Percentiles rank a stretch among this genome's conserved stretches.
Conservation (phyloP, 2,797 vertebrate genomes). For the Threskiornis aethiopicus region DNA sequence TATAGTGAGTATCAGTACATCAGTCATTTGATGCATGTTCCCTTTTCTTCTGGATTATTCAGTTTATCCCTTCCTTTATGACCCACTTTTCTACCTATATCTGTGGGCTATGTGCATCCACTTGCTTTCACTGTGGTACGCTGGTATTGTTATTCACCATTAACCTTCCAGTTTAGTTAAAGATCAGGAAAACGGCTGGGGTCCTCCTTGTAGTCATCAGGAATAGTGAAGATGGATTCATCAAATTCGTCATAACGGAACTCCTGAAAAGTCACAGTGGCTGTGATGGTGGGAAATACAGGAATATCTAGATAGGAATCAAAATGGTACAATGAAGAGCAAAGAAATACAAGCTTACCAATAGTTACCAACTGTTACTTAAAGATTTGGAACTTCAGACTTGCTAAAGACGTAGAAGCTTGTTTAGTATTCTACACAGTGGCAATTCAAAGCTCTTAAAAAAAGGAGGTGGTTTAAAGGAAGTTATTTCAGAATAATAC, state of each 20-base stretch:
- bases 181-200: slow-evolving; percentile 98
- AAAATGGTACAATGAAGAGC: neutral
- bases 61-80: slow-evolving; percentile 15
- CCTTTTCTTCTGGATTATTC: slow-evolving; percentile 26
- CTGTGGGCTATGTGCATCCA: neutral
- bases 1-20: neutral
- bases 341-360: neutral
- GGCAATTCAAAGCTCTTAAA: neutral
- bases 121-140: neutral
- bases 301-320: slow-evolving; percentile 78
- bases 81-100: neutral
- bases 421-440: neutral
- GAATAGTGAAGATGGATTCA: slow-evolving; percentile 90
- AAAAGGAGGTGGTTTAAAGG: neutral
- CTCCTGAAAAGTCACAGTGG: slow-evolving; percentile 99
- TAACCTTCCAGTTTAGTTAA: slow-evolving; percentile 64
- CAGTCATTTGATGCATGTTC: neutral
- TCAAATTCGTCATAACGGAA: slow-evolving; percentile 96
- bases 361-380: neutral
- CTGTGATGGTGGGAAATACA: slow-evolving; percentile 98
- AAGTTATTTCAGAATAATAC: neutral
- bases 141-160: neutral
- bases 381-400: neutral
- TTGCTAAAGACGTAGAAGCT: neutral
- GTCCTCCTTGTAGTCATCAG: slow-evolving; percentile 97